Evolutionary conservation across 2,888 invertebrate species (phyloP).

Genomic region (Nephrotoma flavescens): DNA sequence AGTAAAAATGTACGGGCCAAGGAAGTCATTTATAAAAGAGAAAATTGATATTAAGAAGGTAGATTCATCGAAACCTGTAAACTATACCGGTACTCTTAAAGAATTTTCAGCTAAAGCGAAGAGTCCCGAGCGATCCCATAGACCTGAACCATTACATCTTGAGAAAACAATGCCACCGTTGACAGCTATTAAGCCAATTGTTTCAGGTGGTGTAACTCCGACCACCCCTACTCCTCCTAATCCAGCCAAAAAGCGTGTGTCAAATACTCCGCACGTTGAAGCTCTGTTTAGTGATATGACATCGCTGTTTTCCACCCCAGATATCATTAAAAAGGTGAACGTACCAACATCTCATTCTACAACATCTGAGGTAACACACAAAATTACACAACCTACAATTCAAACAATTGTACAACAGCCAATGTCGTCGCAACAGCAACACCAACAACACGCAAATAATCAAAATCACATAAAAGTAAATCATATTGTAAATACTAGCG

Average conservation of each 20-base stretch:
- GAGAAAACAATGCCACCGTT: background rate
- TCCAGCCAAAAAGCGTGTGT: constrained; percentile 30
- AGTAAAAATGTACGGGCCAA: background rate
- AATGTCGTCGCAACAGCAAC: constrained; percentile 22
- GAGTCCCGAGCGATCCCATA: constrained; percentile 3
- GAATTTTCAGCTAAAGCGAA: constrained; percentile 5
- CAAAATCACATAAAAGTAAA: constrained; percentile 11
- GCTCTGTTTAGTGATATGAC: constrained; percentile 44
- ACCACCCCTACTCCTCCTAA: constrained; percentile 9
- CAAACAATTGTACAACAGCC: constrained; percentile 11
- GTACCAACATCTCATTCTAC: constrained; percentile 8
- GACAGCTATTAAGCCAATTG: background rate
- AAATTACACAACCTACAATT: background rate
- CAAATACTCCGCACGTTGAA: constrained; percentile 40
- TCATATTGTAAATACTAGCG: background rate
- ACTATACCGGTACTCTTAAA: constrained; percentile 12
- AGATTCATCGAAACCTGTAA: background rate
- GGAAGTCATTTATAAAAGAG: background rate
- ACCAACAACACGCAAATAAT: constrained; percentile 13
- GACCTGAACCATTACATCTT: constrained; percentile 12
- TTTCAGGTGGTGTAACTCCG: background rate
- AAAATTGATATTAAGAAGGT: background rate
- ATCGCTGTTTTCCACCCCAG: constrained; percentile 62
- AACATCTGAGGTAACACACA: constrained; percentile 9
- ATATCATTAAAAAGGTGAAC: constrained; percentile 53